phyloP scores from a whole-genome alignment of 2,113 vertebrate species.

The Ceyx melanurus region DNA sequence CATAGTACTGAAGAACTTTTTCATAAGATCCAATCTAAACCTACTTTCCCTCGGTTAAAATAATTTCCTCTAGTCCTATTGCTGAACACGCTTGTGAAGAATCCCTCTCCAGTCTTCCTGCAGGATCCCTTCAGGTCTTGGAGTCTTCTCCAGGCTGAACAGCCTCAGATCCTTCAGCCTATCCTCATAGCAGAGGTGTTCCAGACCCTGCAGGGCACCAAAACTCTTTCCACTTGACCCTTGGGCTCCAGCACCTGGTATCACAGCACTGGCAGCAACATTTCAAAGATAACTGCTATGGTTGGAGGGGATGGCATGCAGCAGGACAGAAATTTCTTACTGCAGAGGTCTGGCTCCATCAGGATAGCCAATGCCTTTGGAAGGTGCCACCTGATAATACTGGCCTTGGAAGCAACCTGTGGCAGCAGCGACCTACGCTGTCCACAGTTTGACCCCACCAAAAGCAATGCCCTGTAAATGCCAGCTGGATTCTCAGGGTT shows the following conservation, averaged over 20 bases:
- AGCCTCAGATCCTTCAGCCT: no score
- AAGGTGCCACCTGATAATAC: background rate
- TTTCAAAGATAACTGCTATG: background rate
- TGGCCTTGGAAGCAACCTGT: background rate
- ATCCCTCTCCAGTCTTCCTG: no score
- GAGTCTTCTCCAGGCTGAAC: no score
- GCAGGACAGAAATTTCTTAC: background rate
- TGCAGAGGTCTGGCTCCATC: background rate
- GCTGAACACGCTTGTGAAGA: no score
- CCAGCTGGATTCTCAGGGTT: background rate
- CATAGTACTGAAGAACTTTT: no score
- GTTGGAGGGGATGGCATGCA: background rate
- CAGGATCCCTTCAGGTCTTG: no score
- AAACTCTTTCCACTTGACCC: background rate
- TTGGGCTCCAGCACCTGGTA: background rate
- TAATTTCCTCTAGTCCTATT: no score
- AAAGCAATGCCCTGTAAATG: background rate
- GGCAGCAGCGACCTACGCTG: background rate
- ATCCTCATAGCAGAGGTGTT: no score
- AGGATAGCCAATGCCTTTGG: background rate
- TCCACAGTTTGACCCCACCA: background rate
- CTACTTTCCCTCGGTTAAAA: no score
- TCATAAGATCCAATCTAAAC: no score
- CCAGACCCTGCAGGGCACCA: background rate
- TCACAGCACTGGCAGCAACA: background rate